A percentile compares a stretch with the other conserved stretches of the same genome.
These are phyloP conservation scores for Drosophila suzukii DNA, from an alignment of 1,140 invertebrate species.

Conservation along the genomic window DNA sequence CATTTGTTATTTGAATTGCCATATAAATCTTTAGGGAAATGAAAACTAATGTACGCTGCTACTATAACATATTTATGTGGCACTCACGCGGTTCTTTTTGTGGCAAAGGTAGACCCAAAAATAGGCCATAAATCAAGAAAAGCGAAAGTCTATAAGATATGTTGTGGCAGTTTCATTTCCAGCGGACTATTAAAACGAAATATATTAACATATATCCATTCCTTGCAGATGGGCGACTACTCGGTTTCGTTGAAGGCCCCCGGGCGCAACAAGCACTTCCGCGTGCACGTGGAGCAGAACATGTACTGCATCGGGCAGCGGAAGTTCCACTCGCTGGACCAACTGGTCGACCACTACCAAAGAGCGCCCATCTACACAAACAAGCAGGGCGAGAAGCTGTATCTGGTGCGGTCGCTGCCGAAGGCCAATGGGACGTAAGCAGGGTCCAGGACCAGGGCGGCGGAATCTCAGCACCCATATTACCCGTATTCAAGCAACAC, in stretches of 20 bases:
- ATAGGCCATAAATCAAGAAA: no score
- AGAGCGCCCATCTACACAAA: constrained; percentile 99
- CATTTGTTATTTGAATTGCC: no score
- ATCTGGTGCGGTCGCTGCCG: constrained; percentile 94
- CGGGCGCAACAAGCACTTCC: constrained; percentile 99
- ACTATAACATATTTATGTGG: no score
- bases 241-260: constrained; percentile 99
- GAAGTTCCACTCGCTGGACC: constrained; percentile 97
- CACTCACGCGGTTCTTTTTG: no score
- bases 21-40: no score
- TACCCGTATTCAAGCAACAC: constrained; percentile 67
- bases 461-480: constrained; percentile 50
- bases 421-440: constrained; percentile 86
- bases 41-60: no score
- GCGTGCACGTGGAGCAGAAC: constrained; percentile 97
- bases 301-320: constrained; percentile 99
- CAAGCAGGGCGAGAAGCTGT: constrained; percentile 96
- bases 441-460: background rate
- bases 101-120: no score
- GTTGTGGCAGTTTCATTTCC: background rate
- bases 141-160: background rate
- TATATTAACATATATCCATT: background rate
- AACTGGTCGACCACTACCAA: constrained; percentile 99
- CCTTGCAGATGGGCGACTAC: constrained; percentile 96
- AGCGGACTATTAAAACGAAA: background rate